Base-by-base conservation (phyloP, 2,888 invertebrate species). In the Meiosimyza decipiens region DNA sequence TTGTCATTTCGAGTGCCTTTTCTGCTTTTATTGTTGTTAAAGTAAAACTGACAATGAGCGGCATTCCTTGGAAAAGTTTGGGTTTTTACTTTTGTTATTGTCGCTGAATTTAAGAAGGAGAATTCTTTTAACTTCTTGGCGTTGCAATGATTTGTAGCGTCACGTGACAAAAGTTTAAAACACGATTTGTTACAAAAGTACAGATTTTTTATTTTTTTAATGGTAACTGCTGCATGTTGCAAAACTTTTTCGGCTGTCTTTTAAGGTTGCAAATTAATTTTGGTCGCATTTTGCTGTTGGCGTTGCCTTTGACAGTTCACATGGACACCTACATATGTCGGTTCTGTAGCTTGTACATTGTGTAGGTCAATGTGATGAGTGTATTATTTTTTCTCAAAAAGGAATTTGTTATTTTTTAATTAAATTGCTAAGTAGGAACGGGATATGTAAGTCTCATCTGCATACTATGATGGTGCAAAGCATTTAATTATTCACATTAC, bases 131-230 rank as follows among this genome's bases (percentile, higher is more conserved):
- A 15, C 57, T 65, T 49, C 28, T 65, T 65, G 65, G 47, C 60
- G 65, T 65, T 51, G 52, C 79, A 80, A 85, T 86, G 85, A 85
- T 85, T 85, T 85, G 86, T 85, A 79, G 84, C 85, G 81, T 86
- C 85, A 85, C 86, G 86, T 85, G 86, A 86, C 85, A 86, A 84
- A 83, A 82, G 85, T 79, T 81, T 78, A 80, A 82, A 84, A 83
- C 86, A 85, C 86, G 85, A 85, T 79, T 84, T 80, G 76, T 68
- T 73, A 71, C 75, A 76, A 68, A 75, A 70, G 63, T 49, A 51
- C 33, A 49, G 40, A 11, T 13, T 22, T 13, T 51, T 50, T 64
- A 51, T 49, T 63, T 50, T n/a, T 13, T 13, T 11, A 1, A 9
- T 40, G 3, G 1, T 40, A 9, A 9, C 40, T 9, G 1, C 4